A percentile compares a stretch with the other conserved stretches of the same genome.
phyloP scores from a whole-genome alignment of 2,888 invertebrate genomes.

The Phalangium opilio region DNA sequence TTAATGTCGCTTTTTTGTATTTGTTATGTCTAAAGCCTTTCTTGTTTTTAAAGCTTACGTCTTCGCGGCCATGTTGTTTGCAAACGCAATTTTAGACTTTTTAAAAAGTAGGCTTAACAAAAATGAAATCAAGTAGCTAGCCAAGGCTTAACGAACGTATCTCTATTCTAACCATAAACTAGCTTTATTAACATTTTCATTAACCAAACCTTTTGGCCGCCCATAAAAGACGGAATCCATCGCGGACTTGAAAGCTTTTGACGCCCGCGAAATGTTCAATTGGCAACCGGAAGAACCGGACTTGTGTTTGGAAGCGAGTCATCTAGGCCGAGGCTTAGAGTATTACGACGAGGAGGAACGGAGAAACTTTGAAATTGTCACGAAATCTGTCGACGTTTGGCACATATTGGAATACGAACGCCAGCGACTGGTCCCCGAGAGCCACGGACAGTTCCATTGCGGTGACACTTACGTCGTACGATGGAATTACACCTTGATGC shows the following conservation, averaged over 20 bases:
- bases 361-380: constrained; percentile 56
- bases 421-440: constrained; percentile 45
- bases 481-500: constrained; percentile 59
- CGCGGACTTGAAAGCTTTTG: constrained; percentile 50
- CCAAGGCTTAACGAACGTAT: too few species aligned
- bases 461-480: constrained; percentile 79
- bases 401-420: constrained; percentile 71
- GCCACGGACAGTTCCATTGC: constrained; percentile 67
- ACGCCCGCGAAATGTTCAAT: constrained; percentile 54
- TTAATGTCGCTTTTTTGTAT: too few species aligned
- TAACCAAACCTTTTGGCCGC: too few species aligned
- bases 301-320: constrained; percentile 64
- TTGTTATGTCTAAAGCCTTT: too few species aligned
- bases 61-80: too few species aligned
- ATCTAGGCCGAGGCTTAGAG: constrained; percentile 68
- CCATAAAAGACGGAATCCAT: constrained; percentile 11
- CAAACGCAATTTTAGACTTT: too few species aligned
- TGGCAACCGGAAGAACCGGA: constrained; percentile 54
- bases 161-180: too few species aligned
- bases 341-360: constrained; percentile 57
- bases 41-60: too few species aligned
- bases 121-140: too few species aligned
- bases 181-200: too few species aligned
- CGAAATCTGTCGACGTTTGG: constrained; percentile 66
- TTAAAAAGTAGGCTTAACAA: too few species aligned